Conservation (phyloP, 2,113 vertebrate genomes). For the human (Homo sapiens) region DNA sequence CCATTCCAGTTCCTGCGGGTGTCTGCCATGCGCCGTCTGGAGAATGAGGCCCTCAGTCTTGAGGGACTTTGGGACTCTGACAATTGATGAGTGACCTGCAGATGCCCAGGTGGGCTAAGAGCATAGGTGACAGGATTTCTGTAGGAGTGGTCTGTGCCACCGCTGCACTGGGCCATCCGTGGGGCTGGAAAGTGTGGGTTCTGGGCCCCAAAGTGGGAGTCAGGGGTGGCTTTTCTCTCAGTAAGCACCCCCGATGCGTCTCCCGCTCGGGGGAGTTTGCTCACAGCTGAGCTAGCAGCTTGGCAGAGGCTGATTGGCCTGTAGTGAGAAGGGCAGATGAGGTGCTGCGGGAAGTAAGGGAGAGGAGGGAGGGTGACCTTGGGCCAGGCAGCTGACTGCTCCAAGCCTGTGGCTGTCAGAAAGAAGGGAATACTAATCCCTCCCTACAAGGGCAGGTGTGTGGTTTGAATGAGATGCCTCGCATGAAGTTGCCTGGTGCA, state of each 20-base stretch:
- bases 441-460: rapidly evolving
- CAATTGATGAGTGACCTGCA: background rate
- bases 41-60: background rate
- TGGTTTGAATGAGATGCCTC: background rate
- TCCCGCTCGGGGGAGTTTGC: background rate
- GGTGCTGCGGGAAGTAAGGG: background rate
- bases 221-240: background rate
- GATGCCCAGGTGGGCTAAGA: background rate
- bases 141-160: no score
- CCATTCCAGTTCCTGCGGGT: rapidly evolving
- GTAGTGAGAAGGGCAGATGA: background rate
- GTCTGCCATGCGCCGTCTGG: background rate
- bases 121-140: rapidly evolving
- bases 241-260: background rate
- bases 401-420: background rate
- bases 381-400: background rate
- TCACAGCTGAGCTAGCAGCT: background rate
- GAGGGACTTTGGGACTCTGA: background rate
- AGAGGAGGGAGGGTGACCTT: no score
- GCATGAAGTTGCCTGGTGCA: background rate
- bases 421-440: background rate
- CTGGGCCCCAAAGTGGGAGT: background rate
- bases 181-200: background rate
- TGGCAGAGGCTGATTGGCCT: background rate
- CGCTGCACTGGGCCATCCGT: rapidly evolving